These are phyloP conservation scores for Galaxias olidus DNA, from an alignment of 2,797 vertebrate species.

Conservation along the genomic window DNA sequence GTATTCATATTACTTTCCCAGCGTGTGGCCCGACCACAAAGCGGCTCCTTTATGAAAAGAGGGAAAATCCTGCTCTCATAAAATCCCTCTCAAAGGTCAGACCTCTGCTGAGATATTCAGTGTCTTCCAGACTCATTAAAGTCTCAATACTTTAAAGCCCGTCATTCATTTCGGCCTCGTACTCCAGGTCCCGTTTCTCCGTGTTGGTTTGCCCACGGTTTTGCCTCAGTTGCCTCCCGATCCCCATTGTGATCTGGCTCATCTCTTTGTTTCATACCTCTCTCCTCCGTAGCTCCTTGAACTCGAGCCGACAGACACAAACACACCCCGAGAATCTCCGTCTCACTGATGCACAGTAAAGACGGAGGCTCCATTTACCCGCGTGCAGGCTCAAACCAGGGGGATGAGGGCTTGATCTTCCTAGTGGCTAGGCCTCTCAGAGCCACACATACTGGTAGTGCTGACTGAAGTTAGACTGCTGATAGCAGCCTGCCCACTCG, in stretches of 20 bases:
- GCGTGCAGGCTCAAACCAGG: conserved; percentile 15
- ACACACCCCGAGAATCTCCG: background rate
- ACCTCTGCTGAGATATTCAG: conserved; percentile 6
- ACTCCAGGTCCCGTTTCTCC: too few species aligned
- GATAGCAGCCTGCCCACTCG: conserved; percentile 35
- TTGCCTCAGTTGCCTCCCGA: too few species aligned
- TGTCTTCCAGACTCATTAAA: background rate
- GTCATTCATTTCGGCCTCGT: too few species aligned
- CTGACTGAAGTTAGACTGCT: conserved; percentile 9
- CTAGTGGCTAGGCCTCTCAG: conserved; percentile 14
- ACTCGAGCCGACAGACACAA: background rate
- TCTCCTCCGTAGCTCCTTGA: too few species aligned
- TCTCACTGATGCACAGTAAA: conserved; percentile 5
- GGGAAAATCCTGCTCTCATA: conserved; percentile 45
- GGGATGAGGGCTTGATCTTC: conserved; percentile 23
- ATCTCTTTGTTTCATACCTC: too few species aligned
- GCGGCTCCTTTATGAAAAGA: conserved; percentile 46
- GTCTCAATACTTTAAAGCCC: background rate
- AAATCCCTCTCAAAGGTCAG: conserved; percentile 35
- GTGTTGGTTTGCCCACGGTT: too few species aligned
- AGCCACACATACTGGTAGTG: conserved; percentile 17
- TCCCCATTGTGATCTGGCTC: too few species aligned
- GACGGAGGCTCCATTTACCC: conserved; percentile 13
- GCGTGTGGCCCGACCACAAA: conserved; percentile 33
- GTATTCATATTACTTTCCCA: conserved; percentile 50